These are phyloP conservation scores for Erpornis zantholeuca DNA, from an alignment of 2,113 vertebrate genomes.

Conservation along the genomic window DNA sequence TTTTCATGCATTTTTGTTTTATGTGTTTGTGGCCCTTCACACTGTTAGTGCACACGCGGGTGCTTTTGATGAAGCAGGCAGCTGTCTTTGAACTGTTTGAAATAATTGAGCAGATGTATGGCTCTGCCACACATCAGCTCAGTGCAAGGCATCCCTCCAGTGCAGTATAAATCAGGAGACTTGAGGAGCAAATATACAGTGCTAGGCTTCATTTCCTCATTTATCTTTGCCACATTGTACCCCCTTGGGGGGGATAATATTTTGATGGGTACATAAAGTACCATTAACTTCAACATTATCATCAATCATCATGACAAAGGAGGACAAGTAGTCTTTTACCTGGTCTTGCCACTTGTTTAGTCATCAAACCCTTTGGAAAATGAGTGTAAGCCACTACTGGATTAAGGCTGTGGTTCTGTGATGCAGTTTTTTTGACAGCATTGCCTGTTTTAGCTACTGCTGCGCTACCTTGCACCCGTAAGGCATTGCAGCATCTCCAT, in stretches of 20 bases:
- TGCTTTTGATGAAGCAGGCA: neutral
- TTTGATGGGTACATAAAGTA: constrained; percentile 46
- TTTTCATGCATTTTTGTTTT: neutral
- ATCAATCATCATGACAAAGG: constrained; percentile 23
- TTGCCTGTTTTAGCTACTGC: neutral
- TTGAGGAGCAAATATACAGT: neutral
- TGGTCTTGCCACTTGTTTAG: constrained; percentile 5
- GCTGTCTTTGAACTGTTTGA: neutral
- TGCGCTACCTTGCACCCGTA: neutral
- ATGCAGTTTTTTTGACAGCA: neutral
- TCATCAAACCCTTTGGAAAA: constrained; percentile 15
- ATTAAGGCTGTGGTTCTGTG: neutral
- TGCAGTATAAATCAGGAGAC: neutral
- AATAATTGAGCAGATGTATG: constrained; percentile 8
- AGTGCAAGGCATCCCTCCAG: neutral
- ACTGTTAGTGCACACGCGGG: accelerated
- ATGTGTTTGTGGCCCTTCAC: neutral
- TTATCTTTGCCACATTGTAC: neutral
- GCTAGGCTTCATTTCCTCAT: constrained; percentile 5
- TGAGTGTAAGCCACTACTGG: neutral
- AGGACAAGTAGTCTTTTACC: constrained; percentile 41
- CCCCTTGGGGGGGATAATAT: neutral
- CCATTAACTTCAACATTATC: constrained; percentile 17
- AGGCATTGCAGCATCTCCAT: neutral
- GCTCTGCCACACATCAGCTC: neutral